Conservation (phyloP, 2,797 vertebrate genomes). For the Australoheros facetus region DNA sequence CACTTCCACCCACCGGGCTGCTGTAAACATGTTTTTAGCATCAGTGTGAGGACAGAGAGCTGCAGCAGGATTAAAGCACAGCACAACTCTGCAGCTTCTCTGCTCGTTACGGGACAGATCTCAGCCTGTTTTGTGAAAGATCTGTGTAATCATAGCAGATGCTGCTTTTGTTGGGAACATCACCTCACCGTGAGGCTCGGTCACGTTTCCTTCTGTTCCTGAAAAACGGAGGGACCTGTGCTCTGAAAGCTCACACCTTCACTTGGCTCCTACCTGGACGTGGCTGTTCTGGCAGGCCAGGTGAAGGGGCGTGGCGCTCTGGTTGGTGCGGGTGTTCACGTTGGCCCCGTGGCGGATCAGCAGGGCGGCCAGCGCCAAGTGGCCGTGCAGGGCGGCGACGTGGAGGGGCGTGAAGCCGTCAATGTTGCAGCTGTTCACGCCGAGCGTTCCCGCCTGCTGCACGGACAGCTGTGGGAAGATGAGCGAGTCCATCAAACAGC, state of each 20-base stretch:
- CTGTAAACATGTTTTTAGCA: no score
- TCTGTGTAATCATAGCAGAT: no score
- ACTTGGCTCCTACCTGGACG: conserved; percentile 78
- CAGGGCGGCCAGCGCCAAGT: conserved; percentile 76
- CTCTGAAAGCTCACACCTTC: background rate
- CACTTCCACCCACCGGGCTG: no score
- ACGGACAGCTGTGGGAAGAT: conserved; percentile 70
- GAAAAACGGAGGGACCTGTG: background rate
- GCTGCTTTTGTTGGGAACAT: no score
- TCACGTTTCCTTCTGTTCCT: background rate
- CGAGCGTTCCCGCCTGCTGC: conserved; percentile 79
- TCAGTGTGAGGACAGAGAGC: no score
- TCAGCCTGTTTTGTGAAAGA: no score
- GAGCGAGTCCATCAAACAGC: background rate
- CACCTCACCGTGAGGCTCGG: no score
- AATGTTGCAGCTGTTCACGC: conserved; percentile 85
- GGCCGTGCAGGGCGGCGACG: conserved; percentile 88
- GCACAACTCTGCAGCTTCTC: no score
- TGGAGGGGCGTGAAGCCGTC: conserved; percentile 89
- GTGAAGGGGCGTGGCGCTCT: conserved; percentile 88
- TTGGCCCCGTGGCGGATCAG: conserved; percentile 87
- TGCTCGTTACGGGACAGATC: no score
- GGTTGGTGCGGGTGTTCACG: conserved; percentile 79
- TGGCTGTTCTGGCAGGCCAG: conserved; percentile 91
- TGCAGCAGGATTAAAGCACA: no score